phyloP scores from a whole-genome alignment of 2,888 invertebrate species.

The Eristalis arbustorum region DNA sequence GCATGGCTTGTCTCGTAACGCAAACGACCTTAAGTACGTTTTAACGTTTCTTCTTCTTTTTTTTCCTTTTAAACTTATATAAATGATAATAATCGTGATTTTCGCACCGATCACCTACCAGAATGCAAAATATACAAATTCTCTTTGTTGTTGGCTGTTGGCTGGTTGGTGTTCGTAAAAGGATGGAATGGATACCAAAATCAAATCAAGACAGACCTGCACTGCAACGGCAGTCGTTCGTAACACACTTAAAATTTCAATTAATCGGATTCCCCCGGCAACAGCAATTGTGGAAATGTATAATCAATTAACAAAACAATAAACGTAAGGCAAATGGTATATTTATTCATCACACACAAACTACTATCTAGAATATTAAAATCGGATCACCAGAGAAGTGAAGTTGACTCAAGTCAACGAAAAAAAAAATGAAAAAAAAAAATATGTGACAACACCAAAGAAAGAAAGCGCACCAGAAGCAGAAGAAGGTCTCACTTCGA shows the following conservation, averaged over 20 bases:
- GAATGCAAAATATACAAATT: slow-evolving; percentile 54
- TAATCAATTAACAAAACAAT: slow-evolving; percentile 79
- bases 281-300: slow-evolving; percentile 60
- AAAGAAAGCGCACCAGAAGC: slow-evolving; percentile 26
- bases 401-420: not conserved
- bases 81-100: slow-evolving; percentile 55
- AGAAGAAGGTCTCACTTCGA: slow-evolving; percentile 39
- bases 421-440: slow-evolving; percentile 59
- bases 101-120: slow-evolving; percentile 61
- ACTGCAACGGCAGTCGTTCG: slow-evolving; percentile 35
- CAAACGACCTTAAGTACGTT: slow-evolving; percentile 64
- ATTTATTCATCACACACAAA: slow-evolving; percentile 70
- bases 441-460: slow-evolving; percentile 71
- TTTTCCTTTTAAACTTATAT: not conserved
- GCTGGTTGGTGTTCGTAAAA: slow-evolving; percentile 33
- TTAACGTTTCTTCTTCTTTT: no score
- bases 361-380: slow-evolving; percentile 80
- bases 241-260: slow-evolving; percentile 65
- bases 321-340: slow-evolving; percentile 73
- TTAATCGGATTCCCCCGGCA: slow-evolving; percentile 53
- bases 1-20: slow-evolving; percentile 41
- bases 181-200: slow-evolving; percentile 32
- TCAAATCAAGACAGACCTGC: slow-evolving; percentile 27
- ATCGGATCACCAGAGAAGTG: slow-evolving; percentile 78
- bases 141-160: not conserved